A percentile compares a stretch with the other conserved stretches of the same genome.
Evolutionary conservation across 2,113 vertebrate genomes (phyloP).

Genomic region (Alethe castanea): DNA sequence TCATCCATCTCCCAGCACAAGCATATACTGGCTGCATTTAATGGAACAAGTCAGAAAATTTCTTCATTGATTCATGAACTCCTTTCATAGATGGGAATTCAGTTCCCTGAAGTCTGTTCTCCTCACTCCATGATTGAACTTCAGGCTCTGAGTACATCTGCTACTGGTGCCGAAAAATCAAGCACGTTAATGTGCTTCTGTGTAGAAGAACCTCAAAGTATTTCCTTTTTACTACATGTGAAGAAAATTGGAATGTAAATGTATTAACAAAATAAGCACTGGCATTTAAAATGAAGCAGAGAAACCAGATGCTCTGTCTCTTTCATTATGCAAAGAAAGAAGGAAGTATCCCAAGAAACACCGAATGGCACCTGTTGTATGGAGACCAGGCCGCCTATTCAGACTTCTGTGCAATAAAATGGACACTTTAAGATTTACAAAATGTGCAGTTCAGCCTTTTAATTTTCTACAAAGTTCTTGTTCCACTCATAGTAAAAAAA

Average conservation of each 20-base stretch:
- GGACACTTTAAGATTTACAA: background rate
- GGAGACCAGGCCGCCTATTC: background rate
- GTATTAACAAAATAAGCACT: background rate
- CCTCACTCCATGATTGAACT: background rate
- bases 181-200: background rate
- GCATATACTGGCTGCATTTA: background rate
- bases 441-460: background rate
- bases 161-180: background rate
- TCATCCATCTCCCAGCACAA: background rate
- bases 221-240: background rate
- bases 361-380: background rate
- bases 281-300: conserved; percentile 5
- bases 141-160: background rate
- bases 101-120: background rate
- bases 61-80: background rate
- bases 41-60: background rate
- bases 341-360: background rate
- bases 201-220: background rate
- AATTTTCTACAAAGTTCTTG: background rate
- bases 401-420: background rate
- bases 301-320: conserved; percentile 8
- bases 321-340: background rate
- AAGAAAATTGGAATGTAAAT: background rate
- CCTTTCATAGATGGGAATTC: background rate
- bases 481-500: background rate